A percentile compares a stretch with the other conserved stretches of the same genome.
Conservation (phyloP, 1,140 invertebrate species). For the Notospermus geniculatus region DNA sequence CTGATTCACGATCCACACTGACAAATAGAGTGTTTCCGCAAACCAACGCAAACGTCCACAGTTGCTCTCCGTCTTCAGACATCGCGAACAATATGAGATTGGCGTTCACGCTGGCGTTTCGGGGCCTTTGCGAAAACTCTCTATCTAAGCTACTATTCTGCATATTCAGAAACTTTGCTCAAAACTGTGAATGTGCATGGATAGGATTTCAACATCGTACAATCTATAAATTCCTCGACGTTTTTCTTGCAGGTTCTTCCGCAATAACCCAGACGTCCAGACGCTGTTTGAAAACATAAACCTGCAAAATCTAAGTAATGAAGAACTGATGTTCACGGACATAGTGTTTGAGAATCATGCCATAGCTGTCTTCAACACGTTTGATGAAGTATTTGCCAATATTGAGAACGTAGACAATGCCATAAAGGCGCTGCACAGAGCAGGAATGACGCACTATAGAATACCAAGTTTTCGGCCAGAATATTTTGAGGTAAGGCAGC, state of each 20-base stretch:
- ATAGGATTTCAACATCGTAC: too few species aligned
- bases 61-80: too few species aligned
- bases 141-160: too few species aligned
- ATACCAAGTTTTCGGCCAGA: constrained; percentile 11
- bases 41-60: too few species aligned
- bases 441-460: constrained; percentile 9
- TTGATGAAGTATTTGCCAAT: constrained; percentile 14
- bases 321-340: constrained; percentile 11
- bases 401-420: constrained; percentile 18
- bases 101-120: too few species aligned
- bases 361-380: constrained; percentile 14
- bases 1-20: too few species aligned
- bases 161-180: too few species aligned
- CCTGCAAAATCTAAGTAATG: constrained; percentile 1
- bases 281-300: constrained; percentile 7
- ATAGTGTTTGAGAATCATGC: constrained; percentile 15
- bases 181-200: too few species aligned
- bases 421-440: constrained; percentile 10
- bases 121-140: too few species aligned
- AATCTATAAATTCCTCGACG: too few species aligned
- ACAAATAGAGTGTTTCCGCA: too few species aligned
- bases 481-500: constrained; percentile 15
- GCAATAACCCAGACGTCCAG: constrained; percentile 14
- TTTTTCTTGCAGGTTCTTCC: constrained; percentile 13
- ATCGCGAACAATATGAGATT: too few species aligned